Base-by-base conservation (phyloP, 2,113 vertebrate species). In the Sphaerodactylus townsendi region DNA sequence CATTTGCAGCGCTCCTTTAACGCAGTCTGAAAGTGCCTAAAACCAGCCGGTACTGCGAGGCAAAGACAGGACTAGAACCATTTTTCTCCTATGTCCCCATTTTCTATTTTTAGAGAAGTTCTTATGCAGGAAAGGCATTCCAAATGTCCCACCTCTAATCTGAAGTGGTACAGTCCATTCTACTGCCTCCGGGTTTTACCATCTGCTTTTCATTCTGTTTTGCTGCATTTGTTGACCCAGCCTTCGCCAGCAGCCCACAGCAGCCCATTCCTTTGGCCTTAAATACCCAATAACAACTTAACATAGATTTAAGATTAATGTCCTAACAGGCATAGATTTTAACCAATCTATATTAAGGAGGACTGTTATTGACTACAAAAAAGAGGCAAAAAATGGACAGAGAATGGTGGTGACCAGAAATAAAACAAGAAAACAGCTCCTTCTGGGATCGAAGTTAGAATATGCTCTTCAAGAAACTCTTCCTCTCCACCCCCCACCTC, bases 371-470 rank as follows among this genome's bases (percentile, higher is more conserved):
- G 88, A 39, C 0, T 0, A 69, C 46, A 68, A 77, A 69, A 75
- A 80, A 33, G 69, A 84, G 81, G 91, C 90, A 84, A 71, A n/a
- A 44, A 68, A 44, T 64, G 85, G 79, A 66, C n/a, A 77, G 64
- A 91, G 62, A 87, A 76, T 81, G 56, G 41, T 86, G 56, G 88
- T 79, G 64, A 88, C 77, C 65, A 77, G 77, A 81, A 89, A 5
- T 65, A 35, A 65, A 28, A 25, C 85, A 89, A 87, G 74, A 68
- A 30, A 10, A 2, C 10, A 14, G 44, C 5, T 88, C 35, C 80
- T 85, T 80, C 79, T 84, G 73, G 77, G 86, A 92, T 82, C 71
- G 82, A 89, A 39, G 65, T 41, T 62, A 88, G 80, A 79, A 81
- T n/a, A n/a, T 77, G 48, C 25, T 83, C 79, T 91, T 81, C 25